These are phyloP conservation scores for Trachops cirrhosus DNA, from an alignment of 2,797 vertebrate genomes.

Conservation along the genomic window DNA sequence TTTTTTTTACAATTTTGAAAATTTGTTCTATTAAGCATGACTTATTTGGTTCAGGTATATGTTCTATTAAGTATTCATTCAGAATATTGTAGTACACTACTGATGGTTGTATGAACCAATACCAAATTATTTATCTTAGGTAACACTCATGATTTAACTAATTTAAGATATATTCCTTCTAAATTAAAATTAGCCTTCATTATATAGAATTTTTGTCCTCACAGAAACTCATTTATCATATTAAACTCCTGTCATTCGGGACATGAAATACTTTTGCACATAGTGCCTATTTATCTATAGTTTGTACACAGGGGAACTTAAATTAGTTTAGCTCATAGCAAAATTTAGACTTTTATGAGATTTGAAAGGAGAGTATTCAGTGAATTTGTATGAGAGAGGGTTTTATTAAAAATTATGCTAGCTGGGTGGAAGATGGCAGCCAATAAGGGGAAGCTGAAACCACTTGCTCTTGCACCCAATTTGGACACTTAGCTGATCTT, in stretches of 20 bases:
- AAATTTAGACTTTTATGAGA: neutral
- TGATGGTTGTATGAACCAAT: neutral
- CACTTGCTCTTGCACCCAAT: too few relatives aligned
- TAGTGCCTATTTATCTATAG: slow-evolving; percentile 22
- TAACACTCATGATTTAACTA: slow-evolving; percentile 5
- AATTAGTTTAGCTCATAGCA: slow-evolving; percentile 9
- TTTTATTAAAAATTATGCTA: slow-evolving; percentile 31
- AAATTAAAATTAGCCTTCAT: slow-evolving; percentile 56
- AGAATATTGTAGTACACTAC: neutral
- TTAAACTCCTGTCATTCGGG: slow-evolving; percentile 15
- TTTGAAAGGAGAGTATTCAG: slow-evolving; percentile 19
- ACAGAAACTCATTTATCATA: slow-evolving; percentile 46
- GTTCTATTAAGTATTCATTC: slow-evolving; percentile 34
- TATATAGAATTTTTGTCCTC: slow-evolving; percentile 18
- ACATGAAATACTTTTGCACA: slow-evolving; percentile 42
- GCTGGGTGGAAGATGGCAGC: too few relatives aligned
- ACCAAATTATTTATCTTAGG: slow-evolving; percentile 48
- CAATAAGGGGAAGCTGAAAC: too few relatives aligned
- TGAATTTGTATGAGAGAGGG: neutral
- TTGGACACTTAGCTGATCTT: too few relatives aligned
- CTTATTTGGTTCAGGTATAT: slow-evolving; percentile 23
- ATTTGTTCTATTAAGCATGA: slow-evolving; percentile 28
- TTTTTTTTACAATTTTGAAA: slow-evolving; percentile 66
- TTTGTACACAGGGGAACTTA: neutral
- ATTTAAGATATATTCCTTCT: slow-evolving; percentile 2